Base-by-base conservation (phyloP, 2,113 vertebrate species). In the Gyps fulvus region DNA sequence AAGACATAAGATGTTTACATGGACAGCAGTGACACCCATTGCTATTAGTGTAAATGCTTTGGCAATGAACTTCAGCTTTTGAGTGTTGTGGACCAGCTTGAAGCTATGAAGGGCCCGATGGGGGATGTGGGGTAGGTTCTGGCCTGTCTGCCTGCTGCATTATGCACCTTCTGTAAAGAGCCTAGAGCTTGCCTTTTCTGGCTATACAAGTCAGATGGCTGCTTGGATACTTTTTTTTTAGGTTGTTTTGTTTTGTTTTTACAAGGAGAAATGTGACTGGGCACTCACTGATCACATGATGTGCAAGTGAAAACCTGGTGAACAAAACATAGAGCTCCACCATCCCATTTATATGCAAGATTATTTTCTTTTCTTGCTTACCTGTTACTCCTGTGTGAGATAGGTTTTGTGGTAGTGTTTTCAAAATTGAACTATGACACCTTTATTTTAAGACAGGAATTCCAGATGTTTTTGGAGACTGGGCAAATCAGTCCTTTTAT, bases 1-100 rank as follows among this genome's bases (percentile, higher is more conserved):
- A 55, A 22, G 62, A 18, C 19, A 18, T 23, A 11, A 27, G 32
- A 15, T 14, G 4, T 76, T 71, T 40, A 2, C 16, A 0, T 19
- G 38, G 31, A 8, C 38, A 54, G 66, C 71, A 45, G 38, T 52
- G 71, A 76, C 17, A 45, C 29, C 36, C 32, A 2, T 34, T 67
- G 57, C 43, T 25, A 1, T 34, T 13, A 7, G 11, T 26, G 7
- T 38, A 13, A 67, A 9, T 0, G 5, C 31, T 29, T 36, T 17
- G 36, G 38, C n/a, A 43, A n/a, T 34, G 45, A 77, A 38, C 32
- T 27, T 31, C 26, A 31, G 26, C 25, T 47, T 63, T 13, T 6
- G 62, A 31, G 32, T 36, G 21, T 13, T 63, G 58, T 17, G 63
- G 49, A 27, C 36, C 43, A 20, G 31, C 22, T 65, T 36, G 57